Evolutionary conservation across 37 sponge, comb jelly and placozoan genomes (phyloP), one percentile per base, ranked within the genome.

Genomic region (Geodia barretti): DNA sequence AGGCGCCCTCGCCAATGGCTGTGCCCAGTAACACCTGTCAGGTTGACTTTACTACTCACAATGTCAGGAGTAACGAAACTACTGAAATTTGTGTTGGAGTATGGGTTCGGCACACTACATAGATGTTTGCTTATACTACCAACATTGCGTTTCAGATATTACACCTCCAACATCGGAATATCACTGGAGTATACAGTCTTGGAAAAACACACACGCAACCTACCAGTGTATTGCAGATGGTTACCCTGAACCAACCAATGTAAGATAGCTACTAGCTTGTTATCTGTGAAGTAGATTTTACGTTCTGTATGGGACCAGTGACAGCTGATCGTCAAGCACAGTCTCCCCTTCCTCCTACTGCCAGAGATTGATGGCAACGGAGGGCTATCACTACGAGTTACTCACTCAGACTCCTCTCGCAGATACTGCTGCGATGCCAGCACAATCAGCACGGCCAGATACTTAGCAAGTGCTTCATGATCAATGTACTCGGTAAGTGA

Each of bases 71-170:
- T 28, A 25, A 66, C 1, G 77, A 76, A 34, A 33, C 42, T 23
- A 32, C 79, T 25, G 68, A 38, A 24, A 63, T 78, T 1, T 78
- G 79, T 28, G 21, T 41, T 63, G 47, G 79, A 67, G 64, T 62
- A 38, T 66, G 64, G 32, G 14, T n/a, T 62, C 23, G 35, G 62
- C 24, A 25, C 8, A 4, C 4, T 28, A 58, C 29, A 29, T 9
- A n/a, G 34, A 14, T 70, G 36, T 5, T 19, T 70, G 4, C 36
- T 8, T 35, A 32, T 36, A 70, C 21, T 35, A 7, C 70, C 39
- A 30, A 34, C 21, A 70, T 41, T 20, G 8, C 21, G 26, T 43
- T 7, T 14, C 79, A 78, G 79, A 41, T 5, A 41, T 78, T 41
- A 38, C 5, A 9, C 67, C 79, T n/a, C 79, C 79, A 0, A 40